phyloP scores from a whole-genome alignment of 2,888 invertebrate species.

The Agrochola circellaris region DNA sequence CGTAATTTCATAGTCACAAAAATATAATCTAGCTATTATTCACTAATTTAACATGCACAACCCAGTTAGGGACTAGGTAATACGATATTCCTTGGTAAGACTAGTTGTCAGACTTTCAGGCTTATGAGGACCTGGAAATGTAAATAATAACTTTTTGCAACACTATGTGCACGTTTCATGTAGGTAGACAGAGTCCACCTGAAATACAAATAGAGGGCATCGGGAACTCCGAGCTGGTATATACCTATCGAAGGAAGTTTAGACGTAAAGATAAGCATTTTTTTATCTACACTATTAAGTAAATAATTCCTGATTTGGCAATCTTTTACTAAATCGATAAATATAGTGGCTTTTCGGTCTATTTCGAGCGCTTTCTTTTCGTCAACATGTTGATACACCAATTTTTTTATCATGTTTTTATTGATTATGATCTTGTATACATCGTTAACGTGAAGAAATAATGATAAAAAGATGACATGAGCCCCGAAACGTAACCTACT shows the following conservation, averaged over 20 bases:
- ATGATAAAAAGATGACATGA: constrained; percentile 4
- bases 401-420: constrained; percentile 18
- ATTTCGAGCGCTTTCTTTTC: constrained; percentile 15
- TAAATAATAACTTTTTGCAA: background rate
- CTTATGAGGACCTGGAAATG: background rate
- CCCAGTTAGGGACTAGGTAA: background rate
- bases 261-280: constrained; percentile 17
- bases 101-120: background rate
- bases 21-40: background rate
- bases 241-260: constrained; percentile 16
- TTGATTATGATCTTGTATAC: background rate
- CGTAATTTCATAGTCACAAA: background rate
- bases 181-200: background rate
- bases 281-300: constrained; percentile 26
- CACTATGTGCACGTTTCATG: too few relatives aligned
- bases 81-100: background rate
- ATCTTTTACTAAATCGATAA: constrained; percentile 46
- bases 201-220: constrained; percentile 8
- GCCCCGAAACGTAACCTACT: constrained; percentile 7
- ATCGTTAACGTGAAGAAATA: constrained; percentile 1
- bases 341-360: constrained; percentile 9
- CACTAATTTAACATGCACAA: background rate
- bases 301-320: constrained; percentile 34
- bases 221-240: background rate
- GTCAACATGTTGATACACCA: constrained; percentile 31